Evolutionary conservation across 2,888 invertebrate genomes (phyloP), one percentile per base, ranked within the genome.

Genomic region (Corbicula japonica): DNA sequence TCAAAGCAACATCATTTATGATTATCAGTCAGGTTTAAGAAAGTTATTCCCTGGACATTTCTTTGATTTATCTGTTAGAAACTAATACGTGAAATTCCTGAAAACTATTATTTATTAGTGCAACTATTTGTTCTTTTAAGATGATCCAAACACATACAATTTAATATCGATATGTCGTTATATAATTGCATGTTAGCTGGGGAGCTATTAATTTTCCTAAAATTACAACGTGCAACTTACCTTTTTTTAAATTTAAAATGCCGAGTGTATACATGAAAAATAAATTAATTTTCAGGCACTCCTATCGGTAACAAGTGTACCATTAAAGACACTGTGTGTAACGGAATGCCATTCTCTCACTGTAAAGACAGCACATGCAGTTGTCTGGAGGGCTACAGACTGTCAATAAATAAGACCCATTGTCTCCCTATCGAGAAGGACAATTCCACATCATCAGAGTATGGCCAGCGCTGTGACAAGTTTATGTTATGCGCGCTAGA

Each of bases 381-480:
- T 3, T 85, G 85, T 60, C 52, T 68, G n/a, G 68, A 78, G 23
- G 78, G 80, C 1, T 83, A 83, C 68, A 52, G n/a, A 10, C 21
- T 35, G 15, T 72, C 62, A 18, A 35, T 5, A 3, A 56, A 63
- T 52, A 34, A 44, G 8, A 72, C 28, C 30, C 56, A 75, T 38
- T 81, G 84, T 50, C 56, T 76, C 38, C 80, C 74, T 28, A 34
- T 52, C 4, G 62, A 69, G n/a, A 48, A 72, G 21, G 70, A 74
- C 21, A 70, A 72, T 23, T 69, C 52, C 12, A 62, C 34, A 12
- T 66, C 41, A 2, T 62, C 69, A 3, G 65, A 79, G 23, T 58
- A 75, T 34, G 76, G 62, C 0, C 71, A 81, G 10, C 1, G 15
- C 0, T 83, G 83, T 60, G 69, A 74, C 26, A 48, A 30, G n/a